Conservation (phyloP, 2,797 vertebrate genomes). For the Spheniscus humboldti region DNA sequence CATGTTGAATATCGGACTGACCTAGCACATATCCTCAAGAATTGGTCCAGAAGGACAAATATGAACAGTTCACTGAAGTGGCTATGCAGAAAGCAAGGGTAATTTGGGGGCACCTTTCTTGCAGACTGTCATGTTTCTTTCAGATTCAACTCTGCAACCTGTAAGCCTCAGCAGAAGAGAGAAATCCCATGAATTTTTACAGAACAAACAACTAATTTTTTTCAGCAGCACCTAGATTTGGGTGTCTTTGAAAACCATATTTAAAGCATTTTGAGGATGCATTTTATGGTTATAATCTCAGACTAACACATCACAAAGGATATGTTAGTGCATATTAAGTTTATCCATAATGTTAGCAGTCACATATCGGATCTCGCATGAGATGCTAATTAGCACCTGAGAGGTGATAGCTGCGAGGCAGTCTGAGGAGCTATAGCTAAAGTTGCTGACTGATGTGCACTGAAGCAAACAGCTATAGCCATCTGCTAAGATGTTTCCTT, state of each 20-base stretch:
- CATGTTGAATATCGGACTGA: neutral
- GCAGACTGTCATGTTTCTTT: neutral
- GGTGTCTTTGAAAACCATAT: neutral
- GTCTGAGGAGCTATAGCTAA: neutral
- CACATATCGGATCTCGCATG: neutral
- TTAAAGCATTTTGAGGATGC: neutral
- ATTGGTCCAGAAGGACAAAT: neutral
- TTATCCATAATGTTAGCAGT: neutral
- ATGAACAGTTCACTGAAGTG: neutral
- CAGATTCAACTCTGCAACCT: neutral
- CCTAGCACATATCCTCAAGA: neutral
- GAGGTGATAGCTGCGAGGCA: slow-evolving; percentile 9
- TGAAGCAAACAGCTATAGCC: neutral
- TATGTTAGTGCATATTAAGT: neutral
- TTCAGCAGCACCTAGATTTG: neutral
- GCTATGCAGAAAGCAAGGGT: neutral
- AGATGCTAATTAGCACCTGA: slow-evolving; percentile 41
- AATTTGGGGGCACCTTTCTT: neutral
- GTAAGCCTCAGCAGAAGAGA: neutral
- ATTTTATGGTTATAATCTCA: neutral
- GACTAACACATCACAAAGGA: neutral
- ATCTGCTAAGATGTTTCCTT: neutral
- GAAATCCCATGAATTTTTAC: neutral
- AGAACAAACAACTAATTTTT: neutral
- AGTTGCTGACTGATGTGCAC: neutral